A percentile compares a stretch with the other conserved stretches of the same genome.
These are phyloP conservation scores for Agrochola lota DNA, from an alignment of 2,888 invertebrate genomes.

Conservation along the genomic window DNA sequence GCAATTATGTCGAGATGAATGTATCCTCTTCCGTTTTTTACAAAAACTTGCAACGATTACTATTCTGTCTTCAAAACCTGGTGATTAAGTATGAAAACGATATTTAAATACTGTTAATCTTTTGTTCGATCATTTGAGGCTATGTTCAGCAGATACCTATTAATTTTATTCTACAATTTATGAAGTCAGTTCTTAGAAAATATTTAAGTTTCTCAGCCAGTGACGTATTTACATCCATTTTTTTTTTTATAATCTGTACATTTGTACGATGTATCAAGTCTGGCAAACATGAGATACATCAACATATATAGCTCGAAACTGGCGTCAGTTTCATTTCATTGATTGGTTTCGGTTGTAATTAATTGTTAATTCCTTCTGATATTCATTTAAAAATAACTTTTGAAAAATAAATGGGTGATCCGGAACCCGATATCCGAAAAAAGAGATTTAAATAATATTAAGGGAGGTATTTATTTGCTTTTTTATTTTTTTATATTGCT, in stretches of 20 bases:
- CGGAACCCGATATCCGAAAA: neutral
- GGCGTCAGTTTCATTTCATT: neutral
- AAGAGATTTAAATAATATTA: neutral
- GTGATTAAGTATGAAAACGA: neutral
- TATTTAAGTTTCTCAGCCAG: neutral
- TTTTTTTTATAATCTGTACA: no score
- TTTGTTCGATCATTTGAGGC: neutral
- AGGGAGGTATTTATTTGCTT: no score
- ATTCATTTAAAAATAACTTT: neutral
- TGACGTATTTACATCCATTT: no score
- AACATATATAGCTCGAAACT: neutral
- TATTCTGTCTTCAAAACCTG: neutral
- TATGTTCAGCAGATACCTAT: neutral
- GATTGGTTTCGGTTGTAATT: conserved; percentile 1
- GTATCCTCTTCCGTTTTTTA: neutral
- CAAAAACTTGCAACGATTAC: neutral
- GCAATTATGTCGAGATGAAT: neutral
- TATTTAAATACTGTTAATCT: neutral
- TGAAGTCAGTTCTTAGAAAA: neutral
- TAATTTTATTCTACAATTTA: neutral
- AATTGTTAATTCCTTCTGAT: neutral
- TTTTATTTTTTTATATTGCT: neutral
- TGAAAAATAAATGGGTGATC: neutral
- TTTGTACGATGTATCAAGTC: neutral
- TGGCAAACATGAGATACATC: neutral